Evolutionary conservation across 1,140 invertebrate species (phyloP), one percentile per base, ranked within the genome.

Genomic region (Zaprionus capensis): DNA sequence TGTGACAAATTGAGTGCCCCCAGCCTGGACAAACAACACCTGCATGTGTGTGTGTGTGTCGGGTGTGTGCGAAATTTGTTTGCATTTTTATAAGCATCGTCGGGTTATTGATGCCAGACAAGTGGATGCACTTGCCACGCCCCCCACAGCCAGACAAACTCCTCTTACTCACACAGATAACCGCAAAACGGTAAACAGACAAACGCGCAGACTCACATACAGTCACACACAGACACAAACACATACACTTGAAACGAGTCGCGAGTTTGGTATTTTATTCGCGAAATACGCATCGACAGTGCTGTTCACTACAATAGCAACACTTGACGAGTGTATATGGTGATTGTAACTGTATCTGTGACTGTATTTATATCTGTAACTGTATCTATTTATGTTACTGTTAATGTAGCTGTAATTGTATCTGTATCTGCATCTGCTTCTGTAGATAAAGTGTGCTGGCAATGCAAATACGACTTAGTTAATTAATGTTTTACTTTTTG

Each of bases 11-110:
- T 87, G 84, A 87, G 84, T 85, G 82, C 83, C 71, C 57, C 41
- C 55, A 63, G 55, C 57, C 49, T 75, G 61, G 65, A 72, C 58
- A 62, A 56, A 62, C 64, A 82, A 80, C 82, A 86, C 79, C 82
- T 85, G 80, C 61, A 41, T 70, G 11, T 41, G 59, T 55, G 53
- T 64, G 9, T 51, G 38, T 57, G 58, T 56, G 53, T 31, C 63
- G 63, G 44, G 14, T 56, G 28, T 22, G 63, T 55, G 41, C 55
- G 56, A 90, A 84, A 90, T 90, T 90, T 90, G 85, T 88, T 88
- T 90, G 85, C 85, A 90, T 90, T 90, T 90, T 90, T 81, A 80
- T 90, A 84, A 81, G 85, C 87, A 76, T 78, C 68, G 75, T 73
- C 75, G 66, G 71, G 76, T 70, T 75, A 78, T 78, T 75, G 76